phyloP scores from a whole-genome alignment of 1,140 invertebrate genomes.

The Dufourea novaeangliae region DNA sequence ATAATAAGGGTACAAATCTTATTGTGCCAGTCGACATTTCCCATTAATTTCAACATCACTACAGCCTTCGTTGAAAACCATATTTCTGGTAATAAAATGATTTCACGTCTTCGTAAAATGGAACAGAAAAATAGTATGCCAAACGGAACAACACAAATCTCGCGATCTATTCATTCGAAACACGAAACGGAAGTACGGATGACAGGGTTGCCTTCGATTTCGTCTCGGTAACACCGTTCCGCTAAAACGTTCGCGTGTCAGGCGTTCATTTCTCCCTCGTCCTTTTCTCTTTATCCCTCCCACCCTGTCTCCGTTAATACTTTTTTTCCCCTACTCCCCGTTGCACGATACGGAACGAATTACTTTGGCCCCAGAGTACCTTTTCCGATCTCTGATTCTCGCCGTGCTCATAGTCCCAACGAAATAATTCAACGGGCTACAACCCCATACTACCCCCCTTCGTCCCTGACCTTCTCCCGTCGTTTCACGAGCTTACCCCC shows the following conservation, averaged over 20 bases:
- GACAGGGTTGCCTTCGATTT: conserved; percentile 16
- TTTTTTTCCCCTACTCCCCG: background rate
- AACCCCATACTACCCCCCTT: no score
- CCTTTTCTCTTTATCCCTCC: background rate
- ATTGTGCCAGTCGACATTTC: no score
- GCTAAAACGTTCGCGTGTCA: conserved; percentile 34
- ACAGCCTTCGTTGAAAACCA: background rate
- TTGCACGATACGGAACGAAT: conserved; percentile 31
- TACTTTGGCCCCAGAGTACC: conserved; percentile 38
- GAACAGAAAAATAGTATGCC: background rate
- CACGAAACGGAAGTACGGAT: background rate
- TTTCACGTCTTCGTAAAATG: background rate
- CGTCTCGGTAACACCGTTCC: conserved; percentile 10
- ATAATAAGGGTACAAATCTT: no score
- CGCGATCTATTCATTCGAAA: conserved; percentile 4
- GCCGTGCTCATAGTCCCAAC: conserved; percentile 17
- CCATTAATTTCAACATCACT: background rate
- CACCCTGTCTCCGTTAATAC: background rate
- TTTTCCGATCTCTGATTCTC: conserved; percentile 42
- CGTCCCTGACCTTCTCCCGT: background rate
- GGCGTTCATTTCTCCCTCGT: conserved; percentile 9
- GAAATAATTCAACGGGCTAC: conserved; percentile 49
- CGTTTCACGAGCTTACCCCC: background rate
- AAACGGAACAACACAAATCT: background rate
- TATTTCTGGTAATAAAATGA: background rate